Evolutionary conservation across 1,140 invertebrate species (phyloP).

Genomic region (Dolichoris vasculosae): DNA sequence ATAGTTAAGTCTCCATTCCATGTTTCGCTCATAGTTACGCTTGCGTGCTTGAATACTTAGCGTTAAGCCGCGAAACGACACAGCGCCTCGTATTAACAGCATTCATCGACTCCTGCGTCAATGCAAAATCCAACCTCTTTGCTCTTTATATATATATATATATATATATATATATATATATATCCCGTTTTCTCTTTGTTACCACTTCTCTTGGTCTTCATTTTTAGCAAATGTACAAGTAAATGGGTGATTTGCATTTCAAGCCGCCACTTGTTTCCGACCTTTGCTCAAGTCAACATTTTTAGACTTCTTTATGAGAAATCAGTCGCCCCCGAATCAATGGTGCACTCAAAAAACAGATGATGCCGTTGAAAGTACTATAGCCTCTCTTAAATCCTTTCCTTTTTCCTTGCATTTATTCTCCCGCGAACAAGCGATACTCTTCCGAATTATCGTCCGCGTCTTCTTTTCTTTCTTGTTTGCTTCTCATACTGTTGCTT

Average conservation of each 20-base stretch:
- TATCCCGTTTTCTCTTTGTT: not conserved
- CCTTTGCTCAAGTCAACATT: not conserved
- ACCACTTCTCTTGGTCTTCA: not conserved
- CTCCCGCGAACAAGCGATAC: too few relatives aligned
- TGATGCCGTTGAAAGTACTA: too few relatives aligned
- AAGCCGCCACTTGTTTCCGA: not conserved
- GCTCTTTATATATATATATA: not conserved
- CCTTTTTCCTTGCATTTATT: too few relatives aligned
- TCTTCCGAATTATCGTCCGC: too few relatives aligned
- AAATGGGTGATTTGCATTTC: not conserved
- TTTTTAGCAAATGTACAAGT: not conserved
- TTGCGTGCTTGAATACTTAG: slow-evolving; percentile 17
- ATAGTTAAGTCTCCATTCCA: slow-evolving; percentile 16
- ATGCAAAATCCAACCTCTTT: not conserved
- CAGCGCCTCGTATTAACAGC: slow-evolving; percentile 14
- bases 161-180: too few relatives aligned
- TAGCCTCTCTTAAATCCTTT: too few relatives aligned
- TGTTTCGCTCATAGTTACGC: not conserved
- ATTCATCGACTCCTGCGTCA: slow-evolving; percentile 6
- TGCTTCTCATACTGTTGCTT: too few relatives aligned
- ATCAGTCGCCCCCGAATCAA: not conserved
- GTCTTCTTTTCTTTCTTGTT: too few relatives aligned
- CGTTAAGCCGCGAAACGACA: slow-evolving; percentile 34
- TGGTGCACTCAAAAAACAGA: too few relatives aligned
- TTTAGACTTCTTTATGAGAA: not conserved